phyloP scores from a whole-genome alignment of 2,888 invertebrate genomes.

The Pachycephus smyrnensis region DNA sequence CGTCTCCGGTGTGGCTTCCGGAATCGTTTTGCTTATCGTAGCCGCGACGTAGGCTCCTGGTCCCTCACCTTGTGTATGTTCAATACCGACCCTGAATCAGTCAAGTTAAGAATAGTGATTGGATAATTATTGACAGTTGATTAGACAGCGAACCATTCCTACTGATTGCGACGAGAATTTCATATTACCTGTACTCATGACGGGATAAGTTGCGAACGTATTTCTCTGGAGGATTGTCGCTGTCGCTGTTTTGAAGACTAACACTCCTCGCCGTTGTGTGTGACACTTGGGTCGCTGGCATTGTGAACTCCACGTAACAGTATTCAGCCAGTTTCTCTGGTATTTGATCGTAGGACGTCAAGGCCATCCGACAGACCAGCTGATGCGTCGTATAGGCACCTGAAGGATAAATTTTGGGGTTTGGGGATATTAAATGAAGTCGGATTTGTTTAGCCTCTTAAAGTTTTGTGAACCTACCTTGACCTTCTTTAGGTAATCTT shows the following conservation, averaged over 20 bases:
- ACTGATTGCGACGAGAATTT: background rate
- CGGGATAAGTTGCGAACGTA: slow-evolving; percentile 96
- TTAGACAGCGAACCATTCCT: background rate
- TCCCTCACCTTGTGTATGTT: slow-evolving; percentile 82
- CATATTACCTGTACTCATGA: slow-evolving; percentile 87
- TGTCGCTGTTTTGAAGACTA: slow-evolving; percentile 86
- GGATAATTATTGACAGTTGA: background rate
- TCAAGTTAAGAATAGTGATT: background rate
- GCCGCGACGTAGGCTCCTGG: slow-evolving; percentile 78
- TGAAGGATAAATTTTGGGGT: slow-evolving; percentile 60
- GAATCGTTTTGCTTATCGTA: slow-evolving; percentile 67
- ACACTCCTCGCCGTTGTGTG: slow-evolving; percentile 97
- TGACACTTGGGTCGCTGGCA: slow-evolving; percentile 96
- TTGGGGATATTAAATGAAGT: background rate
- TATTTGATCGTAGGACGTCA: slow-evolving; percentile 97
- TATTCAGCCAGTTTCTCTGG: slow-evolving; percentile 92
- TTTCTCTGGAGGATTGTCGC: slow-evolving; percentile 95
- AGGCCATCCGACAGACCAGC: slow-evolving; percentile 92
- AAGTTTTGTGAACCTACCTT: slow-evolving; percentile 74
- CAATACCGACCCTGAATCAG: slow-evolving; percentile 83
- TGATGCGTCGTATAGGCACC: slow-evolving; percentile 98
- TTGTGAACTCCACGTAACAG: slow-evolving; percentile 96
- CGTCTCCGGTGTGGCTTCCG: slow-evolving; percentile 57
- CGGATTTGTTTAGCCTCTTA: background rate
- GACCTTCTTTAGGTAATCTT: slow-evolving; percentile 96